Conservation (phyloP, 2,888 invertebrate genomes). For the Leptinotarsa juncta region DNA sequence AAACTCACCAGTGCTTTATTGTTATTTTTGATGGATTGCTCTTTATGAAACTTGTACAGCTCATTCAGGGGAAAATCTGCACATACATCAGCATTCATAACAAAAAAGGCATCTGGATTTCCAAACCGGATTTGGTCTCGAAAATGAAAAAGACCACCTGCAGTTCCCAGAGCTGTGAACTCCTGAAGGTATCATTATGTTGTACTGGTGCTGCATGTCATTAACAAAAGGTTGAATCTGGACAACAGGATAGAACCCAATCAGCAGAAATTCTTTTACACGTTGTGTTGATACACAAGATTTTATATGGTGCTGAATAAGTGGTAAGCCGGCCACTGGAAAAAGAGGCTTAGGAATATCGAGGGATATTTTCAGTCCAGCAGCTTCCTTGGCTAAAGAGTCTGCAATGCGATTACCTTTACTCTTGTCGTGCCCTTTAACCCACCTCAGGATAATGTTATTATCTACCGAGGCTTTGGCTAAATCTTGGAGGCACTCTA, state of each 20-base stretch:
- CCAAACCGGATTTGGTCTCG: conserved; percentile 93
- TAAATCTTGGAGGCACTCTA: too few relatives aligned
- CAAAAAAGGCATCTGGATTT: conserved; percentile 89
- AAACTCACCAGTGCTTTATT: conserved; percentile 68
- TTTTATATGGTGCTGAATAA: conserved; percentile 97
- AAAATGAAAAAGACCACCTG: conserved; percentile 97
- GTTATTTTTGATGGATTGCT: conserved; percentile 54
- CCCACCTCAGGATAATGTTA: too few relatives aligned
- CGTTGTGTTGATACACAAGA: conserved; percentile 84
- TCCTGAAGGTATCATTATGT: conserved; percentile 94
- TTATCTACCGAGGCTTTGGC: too few relatives aligned
- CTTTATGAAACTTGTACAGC: conserved; percentile 80
- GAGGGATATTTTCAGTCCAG: too few relatives aligned
- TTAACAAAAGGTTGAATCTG: conserved; percentile 89
- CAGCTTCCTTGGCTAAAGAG: too few relatives aligned
- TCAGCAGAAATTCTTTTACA: conserved; percentile 90
- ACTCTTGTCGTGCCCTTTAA: too few relatives aligned
- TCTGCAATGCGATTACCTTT: too few relatives aligned
- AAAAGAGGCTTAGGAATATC: conserved; percentile 98
- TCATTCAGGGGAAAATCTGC: conserved; percentile 93
- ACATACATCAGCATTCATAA: conserved; percentile 97
- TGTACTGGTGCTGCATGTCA: conserved; percentile 86
- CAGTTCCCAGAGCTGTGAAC: conserved; percentile 93
- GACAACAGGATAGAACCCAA: conserved; percentile 90
- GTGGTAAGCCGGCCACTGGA: conserved; percentile 94